Evolutionary conservation across 2,797 vertebrate genomes (phyloP), one percentile per base, ranked within the genome.

Genomic region (Muscicapa striata): DNA sequence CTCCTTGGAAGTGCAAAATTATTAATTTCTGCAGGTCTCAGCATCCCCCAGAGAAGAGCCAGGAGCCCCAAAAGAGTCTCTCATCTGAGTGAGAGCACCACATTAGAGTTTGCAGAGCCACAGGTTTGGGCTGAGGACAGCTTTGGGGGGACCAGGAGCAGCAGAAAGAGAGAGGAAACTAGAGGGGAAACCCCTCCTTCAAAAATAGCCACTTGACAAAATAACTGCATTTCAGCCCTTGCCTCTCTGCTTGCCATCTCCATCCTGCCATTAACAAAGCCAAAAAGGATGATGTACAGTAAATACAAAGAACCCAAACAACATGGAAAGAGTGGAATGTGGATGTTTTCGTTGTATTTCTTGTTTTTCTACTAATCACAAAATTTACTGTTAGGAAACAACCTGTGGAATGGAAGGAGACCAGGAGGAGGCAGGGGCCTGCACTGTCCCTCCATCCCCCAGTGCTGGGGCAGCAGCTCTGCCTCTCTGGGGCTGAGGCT

Each of bases 341-440:
- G n/a, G 15, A 6, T 5, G 9, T 27, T 41, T 66, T 48, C 15
- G 10, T 73, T 7, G 17, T 8, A 67, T 38, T 24, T 24, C 18
- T 34, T 5, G 8, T 59, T 85, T 83, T 74, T 34, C 59, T 18
- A 30, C 34, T 84, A 59, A 87, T 49, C 32, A 68, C 84, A 84
- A 63, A 38, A 77, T 95, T 93, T 86, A 91, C 52, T 77, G 74
- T 92, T 77, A 87, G 91, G 87, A 94, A 95, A 91, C 2, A n/a
- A 81, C 41, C 69, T 77, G 66, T 92, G 74, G 91, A 91, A 93
- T 64, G 75, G 74, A 96, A 90, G 46, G 79, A 91, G 76, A 29
- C 36, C 36, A 45, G 84, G 86, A 91, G 93, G 83, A 85, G 30
- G 78, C 84, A 85, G 72, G 9, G 1, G 7, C 69, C 69, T 79